Conservation (phyloP, 1,140 invertebrate species). For the Diorhabda carinulata region DNA sequence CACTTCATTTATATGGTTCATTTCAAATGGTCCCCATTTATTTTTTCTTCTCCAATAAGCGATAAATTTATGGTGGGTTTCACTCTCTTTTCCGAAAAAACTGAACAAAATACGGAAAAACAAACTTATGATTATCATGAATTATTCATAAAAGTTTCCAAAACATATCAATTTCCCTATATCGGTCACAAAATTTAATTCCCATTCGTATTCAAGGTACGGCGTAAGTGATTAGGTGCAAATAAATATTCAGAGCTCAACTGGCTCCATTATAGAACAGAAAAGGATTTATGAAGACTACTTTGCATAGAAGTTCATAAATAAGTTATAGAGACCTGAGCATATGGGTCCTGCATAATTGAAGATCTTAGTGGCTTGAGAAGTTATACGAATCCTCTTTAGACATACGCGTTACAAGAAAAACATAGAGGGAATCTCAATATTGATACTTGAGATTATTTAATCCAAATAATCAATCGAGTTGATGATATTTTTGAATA, state of each 20-base stretch:
- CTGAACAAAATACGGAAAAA: neutral
- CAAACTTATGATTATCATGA: neutral
- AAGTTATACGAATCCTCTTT: neutral
- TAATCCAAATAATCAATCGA: too few relatives aligned
- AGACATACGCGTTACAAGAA: too few relatives aligned
- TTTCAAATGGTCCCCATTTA: too few relatives aligned
- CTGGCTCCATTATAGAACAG: slow-evolving; percentile 24
- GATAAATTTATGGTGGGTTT: too few relatives aligned
- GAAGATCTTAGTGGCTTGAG: slow-evolving; percentile 21
- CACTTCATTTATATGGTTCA: too few relatives aligned
- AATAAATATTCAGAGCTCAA: slow-evolving; percentile 17
- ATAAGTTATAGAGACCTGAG: slow-evolving; percentile 27
- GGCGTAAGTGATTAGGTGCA: slow-evolving; percentile 12
- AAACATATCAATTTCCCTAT: slow-evolving; percentile 12
- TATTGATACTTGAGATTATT: too few relatives aligned
- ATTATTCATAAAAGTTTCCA: neutral
- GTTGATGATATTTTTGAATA: too few relatives aligned
- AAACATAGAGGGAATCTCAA: too few relatives aligned
- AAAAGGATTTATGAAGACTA: slow-evolving; percentile 28
- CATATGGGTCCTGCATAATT: slow-evolving; percentile 30
- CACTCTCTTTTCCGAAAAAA: too few relatives aligned
- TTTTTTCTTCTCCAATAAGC: too few relatives aligned
- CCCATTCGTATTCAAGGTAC: slow-evolving; percentile 6
- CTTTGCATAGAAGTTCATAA: slow-evolving; percentile 27
- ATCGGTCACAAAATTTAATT: slow-evolving; percentile 11